Conservation (phyloP, 2,888 invertebrate genomes). For the Andrena flavipes region DNA sequence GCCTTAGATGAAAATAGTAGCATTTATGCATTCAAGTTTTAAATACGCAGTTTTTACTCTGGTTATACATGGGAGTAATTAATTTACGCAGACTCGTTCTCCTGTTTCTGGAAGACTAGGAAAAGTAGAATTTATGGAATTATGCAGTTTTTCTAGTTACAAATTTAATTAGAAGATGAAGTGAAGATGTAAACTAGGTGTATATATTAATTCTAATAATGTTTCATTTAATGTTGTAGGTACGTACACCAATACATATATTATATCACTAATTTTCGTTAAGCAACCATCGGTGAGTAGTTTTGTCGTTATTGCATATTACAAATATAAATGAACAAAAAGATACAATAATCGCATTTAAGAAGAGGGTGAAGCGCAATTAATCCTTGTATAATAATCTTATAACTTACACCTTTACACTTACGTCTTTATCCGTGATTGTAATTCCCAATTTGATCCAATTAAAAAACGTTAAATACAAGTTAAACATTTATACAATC, state of each 20-base stretch:
- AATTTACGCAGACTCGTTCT: background rate
- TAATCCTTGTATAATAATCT: too few relatives aligned
- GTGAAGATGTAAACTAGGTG: background rate
- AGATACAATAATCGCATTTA: too few relatives aligned
- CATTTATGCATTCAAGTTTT: background rate
- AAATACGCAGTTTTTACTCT: background rate
- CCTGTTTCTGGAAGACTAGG: background rate
- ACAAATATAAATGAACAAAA: background rate
- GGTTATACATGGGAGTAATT: background rate
- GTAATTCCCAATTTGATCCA: too few relatives aligned
- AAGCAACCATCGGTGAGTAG: slow-evolving; percentile 11
- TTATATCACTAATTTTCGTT: background rate
- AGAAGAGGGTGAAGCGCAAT: too few relatives aligned
- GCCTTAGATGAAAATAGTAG: background rate
- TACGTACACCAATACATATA: background rate
- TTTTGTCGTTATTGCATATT: background rate
- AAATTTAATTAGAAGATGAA: background rate
- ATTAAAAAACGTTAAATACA: too few relatives aligned
- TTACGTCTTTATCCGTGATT: too few relatives aligned
- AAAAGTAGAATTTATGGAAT: slow-evolving; percentile 8
- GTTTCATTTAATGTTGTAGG: slow-evolving; percentile 36
- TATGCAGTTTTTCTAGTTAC: background rate
- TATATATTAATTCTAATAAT: slow-evolving; percentile 3
- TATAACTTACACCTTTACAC: too few relatives aligned
- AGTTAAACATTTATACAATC: too few relatives aligned